Conservation (phyloP, 2,113 vertebrate genomes). For the Tragelaphus buxtoni region DNA sequence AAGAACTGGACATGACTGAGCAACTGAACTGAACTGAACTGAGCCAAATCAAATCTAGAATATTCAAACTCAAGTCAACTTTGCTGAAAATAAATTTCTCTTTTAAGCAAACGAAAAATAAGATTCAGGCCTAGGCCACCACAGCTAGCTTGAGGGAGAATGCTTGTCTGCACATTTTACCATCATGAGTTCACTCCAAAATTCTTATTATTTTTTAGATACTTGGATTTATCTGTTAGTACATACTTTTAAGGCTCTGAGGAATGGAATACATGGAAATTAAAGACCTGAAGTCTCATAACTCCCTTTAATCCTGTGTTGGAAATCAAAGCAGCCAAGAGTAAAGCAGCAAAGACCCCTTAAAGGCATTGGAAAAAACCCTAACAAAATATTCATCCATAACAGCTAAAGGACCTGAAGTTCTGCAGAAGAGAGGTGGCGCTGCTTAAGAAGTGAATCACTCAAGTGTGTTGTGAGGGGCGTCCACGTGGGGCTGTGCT, state of each 20-base stretch:
- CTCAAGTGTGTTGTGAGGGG: neutral
- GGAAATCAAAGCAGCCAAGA: slow-evolving; percentile 29
- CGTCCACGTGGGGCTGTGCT: rapidly evolving
- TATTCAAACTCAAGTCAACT: neutral
- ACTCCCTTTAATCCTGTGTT: slow-evolving; percentile 6
- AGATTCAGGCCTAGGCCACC: neutral
- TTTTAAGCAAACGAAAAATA: neutral
- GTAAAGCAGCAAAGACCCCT: neutral
- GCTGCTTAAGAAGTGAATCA: neutral
- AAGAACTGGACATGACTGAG: neutral
- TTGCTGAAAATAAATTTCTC: neutral
- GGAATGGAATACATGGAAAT: neutral
- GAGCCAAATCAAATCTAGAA: neutral
- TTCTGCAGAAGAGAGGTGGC: neutral
- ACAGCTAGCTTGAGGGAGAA: neutral
- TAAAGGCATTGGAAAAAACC: neutral
- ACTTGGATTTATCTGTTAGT: neutral
- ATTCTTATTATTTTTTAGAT: neutral
- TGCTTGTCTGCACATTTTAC: neutral
- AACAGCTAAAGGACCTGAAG: neutral
- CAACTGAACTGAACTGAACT: neutral
- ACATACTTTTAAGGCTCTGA: neutral
- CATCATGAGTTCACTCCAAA: neutral
- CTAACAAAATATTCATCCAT: neutral
- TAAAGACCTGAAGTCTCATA: neutral